These are phyloP conservation scores for Phthorimaea operculella DNA, from an alignment of 1,140 invertebrate genomes.

Conservation along the genomic window DNA sequence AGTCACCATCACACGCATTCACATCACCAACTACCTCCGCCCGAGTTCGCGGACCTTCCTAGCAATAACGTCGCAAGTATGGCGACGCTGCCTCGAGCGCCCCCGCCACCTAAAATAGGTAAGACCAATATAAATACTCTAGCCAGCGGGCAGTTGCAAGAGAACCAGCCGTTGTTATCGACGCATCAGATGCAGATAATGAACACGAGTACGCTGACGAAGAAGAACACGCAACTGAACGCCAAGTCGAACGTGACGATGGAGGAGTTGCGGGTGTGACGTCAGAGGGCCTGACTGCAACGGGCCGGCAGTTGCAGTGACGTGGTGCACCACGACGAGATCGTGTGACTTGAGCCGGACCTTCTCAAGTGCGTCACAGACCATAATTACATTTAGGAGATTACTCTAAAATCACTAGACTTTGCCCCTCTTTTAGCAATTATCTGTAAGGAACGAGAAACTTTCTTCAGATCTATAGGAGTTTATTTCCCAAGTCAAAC, in stretches of 20 bases:
- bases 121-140: constrained; percentile 71
- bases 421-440: constrained; percentile 8
- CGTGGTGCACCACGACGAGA: constrained; percentile 63
- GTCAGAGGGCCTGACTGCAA: constrained; percentile 70
- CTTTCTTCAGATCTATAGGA: too few species aligned
- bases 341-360: constrained; percentile 66
- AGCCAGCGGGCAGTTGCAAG: constrained; percentile 71
- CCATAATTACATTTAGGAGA: constrained; percentile 32
- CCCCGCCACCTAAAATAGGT: constrained; percentile 78
- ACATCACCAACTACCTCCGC: constrained; percentile 81
- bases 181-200: constrained; percentile 76
- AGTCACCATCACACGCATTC: constrained; percentile 76
- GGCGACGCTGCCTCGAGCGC: constrained; percentile 73
- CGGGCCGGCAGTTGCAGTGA: constrained; percentile 66
- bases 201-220: constrained; percentile 74
- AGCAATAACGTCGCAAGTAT: constrained; percentile 72
- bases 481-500: too few species aligned
- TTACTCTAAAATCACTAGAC: constrained; percentile 11
- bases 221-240: constrained; percentile 74
- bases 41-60: constrained; percentile 80
- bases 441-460: too few species aligned
- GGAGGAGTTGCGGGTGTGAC: constrained; percentile 85
- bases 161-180: constrained; percentile 71
- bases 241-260: constrained; percentile 74
- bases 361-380: constrained; percentile 58